phyloP scores from a whole-genome alignment of 2,888 invertebrate species.

The Drosophila macrospina region DNA sequence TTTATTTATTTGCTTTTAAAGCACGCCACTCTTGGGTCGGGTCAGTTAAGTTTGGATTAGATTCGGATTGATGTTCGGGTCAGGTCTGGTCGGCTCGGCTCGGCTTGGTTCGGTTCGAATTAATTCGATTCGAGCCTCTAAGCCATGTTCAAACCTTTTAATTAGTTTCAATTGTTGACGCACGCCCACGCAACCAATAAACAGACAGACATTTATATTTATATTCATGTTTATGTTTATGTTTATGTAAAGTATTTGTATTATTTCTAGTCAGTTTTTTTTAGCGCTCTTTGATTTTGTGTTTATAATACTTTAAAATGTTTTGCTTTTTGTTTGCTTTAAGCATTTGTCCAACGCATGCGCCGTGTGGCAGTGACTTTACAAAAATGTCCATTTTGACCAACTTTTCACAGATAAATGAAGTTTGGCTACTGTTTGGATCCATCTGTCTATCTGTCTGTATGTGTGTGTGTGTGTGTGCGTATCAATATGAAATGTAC shows the following conservation, averaged over 20 bases:
- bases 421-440: conserved; percentile 44
- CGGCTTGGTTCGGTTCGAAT: conserved; percentile 7
- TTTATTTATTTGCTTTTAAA: conserved; percentile 79
- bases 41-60: conserved; percentile 28
- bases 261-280: conserved; percentile 37
- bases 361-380: conserved; percentile 67
- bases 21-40: conserved; percentile 69
- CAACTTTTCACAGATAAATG: conserved; percentile 66
- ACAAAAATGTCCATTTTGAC: conserved; percentile 71
- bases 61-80: conserved; percentile 1
- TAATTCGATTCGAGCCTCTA: conserved; percentile 30
- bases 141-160: conserved; percentile 65
- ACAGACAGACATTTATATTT: conserved; percentile 48
- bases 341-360: conserved; percentile 67
- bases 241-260: conserved; percentile 63
- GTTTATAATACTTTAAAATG: conserved; percentile 73
- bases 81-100: background rate
- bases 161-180: conserved; percentile 67
- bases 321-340: conserved; percentile 66
- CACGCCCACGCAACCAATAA: conserved; percentile 45
- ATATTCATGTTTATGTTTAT: no score
- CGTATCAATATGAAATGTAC: conserved; percentile 62
- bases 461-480: conserved; percentile 19
- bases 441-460: background rate
- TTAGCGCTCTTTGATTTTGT: conserved; percentile 43